Evolutionary conservation across 2,888 invertebrate species (phyloP).

Genomic region (Amiota communis): DNA sequence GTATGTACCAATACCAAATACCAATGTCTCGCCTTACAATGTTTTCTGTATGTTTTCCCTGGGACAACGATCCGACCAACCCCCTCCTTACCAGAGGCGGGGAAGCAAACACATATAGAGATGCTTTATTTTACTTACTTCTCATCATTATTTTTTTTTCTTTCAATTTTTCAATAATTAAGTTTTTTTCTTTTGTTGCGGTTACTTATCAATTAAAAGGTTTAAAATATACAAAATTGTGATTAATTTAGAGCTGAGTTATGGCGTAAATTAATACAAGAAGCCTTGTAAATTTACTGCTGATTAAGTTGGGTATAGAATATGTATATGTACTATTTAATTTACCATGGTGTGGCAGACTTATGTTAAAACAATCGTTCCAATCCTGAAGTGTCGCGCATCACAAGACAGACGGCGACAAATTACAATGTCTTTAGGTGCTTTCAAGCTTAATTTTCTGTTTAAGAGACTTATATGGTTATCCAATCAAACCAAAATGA

Average conservation of each 20-base stretch:
- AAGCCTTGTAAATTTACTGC: background rate
- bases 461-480: background rate
- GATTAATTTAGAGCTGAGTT: constrained; percentile 15
- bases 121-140: constrained; percentile 66
- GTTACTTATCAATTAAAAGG: constrained; percentile 54
- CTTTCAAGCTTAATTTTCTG: background rate
- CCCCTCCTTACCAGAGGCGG: constrained; percentile 65
- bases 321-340: too few relatives aligned
- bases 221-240: constrained; percentile 57
- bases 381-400: background rate
- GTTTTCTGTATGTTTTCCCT: too few relatives aligned
- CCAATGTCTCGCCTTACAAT: constrained; percentile 15
- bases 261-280: background rate
- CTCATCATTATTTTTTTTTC: constrained; percentile 48
- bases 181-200: constrained; percentile 43
- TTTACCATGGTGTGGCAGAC: too few relatives aligned
- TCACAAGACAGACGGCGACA: background rate
- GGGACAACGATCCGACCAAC: constrained; percentile 52
- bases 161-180: constrained; percentile 42
- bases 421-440: background rate
- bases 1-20: too few relatives aligned
- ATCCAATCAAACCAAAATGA: constrained; percentile 7
- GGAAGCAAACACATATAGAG: constrained; percentile 65
- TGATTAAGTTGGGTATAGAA: background rate
- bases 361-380: too few relatives aligned